Base-by-base conservation (phyloP, 2,113 vertebrate species). In the Albula glossodonta region DNA sequence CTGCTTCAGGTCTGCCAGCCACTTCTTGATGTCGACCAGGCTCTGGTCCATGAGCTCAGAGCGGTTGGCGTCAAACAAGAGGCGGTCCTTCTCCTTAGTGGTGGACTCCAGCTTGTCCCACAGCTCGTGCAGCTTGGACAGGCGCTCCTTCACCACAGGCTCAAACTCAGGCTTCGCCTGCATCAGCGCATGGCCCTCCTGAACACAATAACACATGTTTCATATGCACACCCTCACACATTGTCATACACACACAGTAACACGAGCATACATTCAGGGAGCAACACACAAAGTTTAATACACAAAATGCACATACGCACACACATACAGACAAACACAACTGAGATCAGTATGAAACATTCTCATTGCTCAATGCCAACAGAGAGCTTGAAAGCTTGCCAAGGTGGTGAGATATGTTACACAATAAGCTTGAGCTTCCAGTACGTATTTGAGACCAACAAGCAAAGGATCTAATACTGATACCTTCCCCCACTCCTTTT, bases 101-200 rank as follows among this genome's bases (percentile, higher is more conserved):
- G 96, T 96, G 1, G 89, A 19, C 78, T 95, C 93, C 88, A 99
- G 94, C 86, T 93, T 88, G 0, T 96, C 94, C 98, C 98, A 99
- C 82, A 96, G 95, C 51, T 17, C 87, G 60, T 95, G 96, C 88
- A 99, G 94, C 85, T 95, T 90, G 0, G 91, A 91, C 90, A 99
- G 94, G 66, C 89, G 94, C 85, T 94, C 94, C 0, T 1, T 94
- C 86, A 98, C 97, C 49, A 88, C 91, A 0, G 89, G 87, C 0
- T 93, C 17, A 22, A 96, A 96, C 91, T 96, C 96, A 0, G 96
- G 97, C 88, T 99, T 99, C 86, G 94, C 95, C 1, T 88, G 83
- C 63, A 92, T 96, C 88, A 99, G 93, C 86, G 96, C 95, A 25
- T 92, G 94, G 56, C 98, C 98, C 86, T 98, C 97, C 98, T 99